A percentile compares a stretch with the other conserved stretches of the same genome.
phyloP scores from a whole-genome alignment of 2,888 invertebrate species.

The Palloptera scutellata region DNA sequence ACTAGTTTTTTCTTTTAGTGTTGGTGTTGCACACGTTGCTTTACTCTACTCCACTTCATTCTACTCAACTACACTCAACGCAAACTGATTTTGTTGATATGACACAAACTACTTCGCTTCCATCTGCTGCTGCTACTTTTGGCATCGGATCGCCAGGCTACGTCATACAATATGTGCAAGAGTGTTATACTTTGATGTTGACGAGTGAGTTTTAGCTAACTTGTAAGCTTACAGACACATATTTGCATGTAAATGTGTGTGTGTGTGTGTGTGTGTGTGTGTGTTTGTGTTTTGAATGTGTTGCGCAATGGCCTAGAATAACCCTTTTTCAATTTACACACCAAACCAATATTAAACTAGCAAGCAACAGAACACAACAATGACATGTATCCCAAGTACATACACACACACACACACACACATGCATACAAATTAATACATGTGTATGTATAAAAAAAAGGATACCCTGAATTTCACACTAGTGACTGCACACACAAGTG shows the following conservation, averaged over 20 bases:
- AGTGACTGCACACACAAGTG: too few relatives aligned
- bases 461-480: too few relatives aligned
- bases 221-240: neutral
- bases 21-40: neutral
- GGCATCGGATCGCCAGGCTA: neutral
- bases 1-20: neutral
- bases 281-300: neutral
- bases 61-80: neutral
- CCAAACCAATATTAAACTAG: conserved; percentile 6
- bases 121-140: neutral
- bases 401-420: neutral
- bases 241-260: too few relatives aligned
- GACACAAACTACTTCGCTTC: neutral
- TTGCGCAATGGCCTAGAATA: conserved; percentile 39
- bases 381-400: neutral
- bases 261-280: conserved; percentile 1
- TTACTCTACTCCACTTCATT: neutral
- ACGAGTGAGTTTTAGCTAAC: neutral
- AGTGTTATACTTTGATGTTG: neutral
- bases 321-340: conserved; percentile 31
- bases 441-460: neutral
- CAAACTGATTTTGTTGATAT: neutral
- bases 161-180: neutral
- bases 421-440: neutral
- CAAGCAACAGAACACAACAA: neutral